A percentile compares a stretch with the other conserved stretches of the same genome.
Conservation (phyloP, 2,113 vertebrate species). For the Podocnemis expansa region DNA sequence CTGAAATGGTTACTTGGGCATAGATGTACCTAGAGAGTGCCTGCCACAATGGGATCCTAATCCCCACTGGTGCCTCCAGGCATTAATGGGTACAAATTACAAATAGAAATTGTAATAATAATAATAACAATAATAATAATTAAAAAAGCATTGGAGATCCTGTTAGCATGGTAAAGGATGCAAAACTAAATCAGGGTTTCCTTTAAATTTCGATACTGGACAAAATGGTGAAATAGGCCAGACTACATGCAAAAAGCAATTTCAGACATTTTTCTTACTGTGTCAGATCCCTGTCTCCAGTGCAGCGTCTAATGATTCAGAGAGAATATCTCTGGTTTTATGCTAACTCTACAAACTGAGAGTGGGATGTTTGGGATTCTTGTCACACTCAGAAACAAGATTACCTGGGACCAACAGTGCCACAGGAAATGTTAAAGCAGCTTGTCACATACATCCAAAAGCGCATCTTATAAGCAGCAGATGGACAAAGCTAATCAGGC, state of each 20-base stretch:
- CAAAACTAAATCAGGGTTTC: neutral
- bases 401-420: neutral
- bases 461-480: neutral
- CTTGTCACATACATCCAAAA: neutral
- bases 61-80: neutral
- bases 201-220: neutral
- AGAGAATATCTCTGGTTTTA: neutral
- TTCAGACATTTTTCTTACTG: neutral
- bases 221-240: neutral
- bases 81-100: neutral
- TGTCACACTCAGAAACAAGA: neutral
- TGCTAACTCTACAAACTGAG: neutral
- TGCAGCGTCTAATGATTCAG: neutral
- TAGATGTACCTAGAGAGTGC: neutral
- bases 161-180: neutral
- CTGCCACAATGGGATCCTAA: neutral
- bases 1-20: neutral
- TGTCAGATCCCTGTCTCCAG: neutral
- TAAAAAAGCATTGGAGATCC: neutral
- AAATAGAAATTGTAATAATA: neutral
- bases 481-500: slow-evolving; percentile 5
- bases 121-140: slow-evolving; percentile 7
- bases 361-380: neutral
- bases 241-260: neutral
- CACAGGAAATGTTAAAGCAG: slow-evolving; percentile 8